These are phyloP conservation scores for Keiferia lycopersicella DNA, from an alignment of 2,888 invertebrate genomes.

Conservation along the genomic window DNA sequence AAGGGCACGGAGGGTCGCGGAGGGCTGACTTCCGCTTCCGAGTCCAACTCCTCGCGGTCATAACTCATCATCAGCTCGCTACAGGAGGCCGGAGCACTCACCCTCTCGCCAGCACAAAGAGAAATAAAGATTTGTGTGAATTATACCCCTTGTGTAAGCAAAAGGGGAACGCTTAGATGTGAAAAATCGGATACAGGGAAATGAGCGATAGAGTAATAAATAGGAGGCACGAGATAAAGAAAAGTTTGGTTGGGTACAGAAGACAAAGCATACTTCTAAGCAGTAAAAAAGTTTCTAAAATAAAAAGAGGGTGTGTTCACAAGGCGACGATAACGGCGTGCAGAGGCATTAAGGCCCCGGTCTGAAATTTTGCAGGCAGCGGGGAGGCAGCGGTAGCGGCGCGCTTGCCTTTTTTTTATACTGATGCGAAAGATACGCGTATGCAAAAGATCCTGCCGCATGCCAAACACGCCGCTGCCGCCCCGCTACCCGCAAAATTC, in stretches of 20 bases:
- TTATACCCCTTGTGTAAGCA: slow-evolving; percentile 63
- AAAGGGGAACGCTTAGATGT: slow-evolving; percentile 56
- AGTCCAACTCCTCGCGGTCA: slow-evolving; percentile 54
- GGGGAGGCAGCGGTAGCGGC: no score
- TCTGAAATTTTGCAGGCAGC: no score
- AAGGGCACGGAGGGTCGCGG: slow-evolving; percentile 47
- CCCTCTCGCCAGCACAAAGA: slow-evolving; percentile 64
- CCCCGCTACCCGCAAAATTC: no score
- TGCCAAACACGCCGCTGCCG: no score
- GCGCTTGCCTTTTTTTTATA: no score
- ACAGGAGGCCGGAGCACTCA: slow-evolving; percentile 58
- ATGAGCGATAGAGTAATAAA: slow-evolving; percentile 17
- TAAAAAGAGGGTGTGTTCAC: no score
- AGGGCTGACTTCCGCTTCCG: slow-evolving; percentile 62
- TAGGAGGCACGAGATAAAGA: slow-evolving; percentile 11
- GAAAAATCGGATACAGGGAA: slow-evolving; percentile 39
- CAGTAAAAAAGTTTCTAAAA: no score
- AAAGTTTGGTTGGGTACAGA: neutral
- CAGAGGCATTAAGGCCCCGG: no score
- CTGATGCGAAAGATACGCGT: no score
- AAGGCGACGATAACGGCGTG: no score
- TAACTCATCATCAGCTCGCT: slow-evolving; percentile 78
- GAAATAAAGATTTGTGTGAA: slow-evolving; percentile 76
- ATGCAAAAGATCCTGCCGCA: no score
- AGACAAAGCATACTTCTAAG: neutral